Percentiles rank a stretch among this genome's conserved stretches.
These are phyloP conservation scores for Calyptommatus sinebrachiatus DNA, from an alignment of 2,113 vertebrate species.

Conservation along the genomic window DNA sequence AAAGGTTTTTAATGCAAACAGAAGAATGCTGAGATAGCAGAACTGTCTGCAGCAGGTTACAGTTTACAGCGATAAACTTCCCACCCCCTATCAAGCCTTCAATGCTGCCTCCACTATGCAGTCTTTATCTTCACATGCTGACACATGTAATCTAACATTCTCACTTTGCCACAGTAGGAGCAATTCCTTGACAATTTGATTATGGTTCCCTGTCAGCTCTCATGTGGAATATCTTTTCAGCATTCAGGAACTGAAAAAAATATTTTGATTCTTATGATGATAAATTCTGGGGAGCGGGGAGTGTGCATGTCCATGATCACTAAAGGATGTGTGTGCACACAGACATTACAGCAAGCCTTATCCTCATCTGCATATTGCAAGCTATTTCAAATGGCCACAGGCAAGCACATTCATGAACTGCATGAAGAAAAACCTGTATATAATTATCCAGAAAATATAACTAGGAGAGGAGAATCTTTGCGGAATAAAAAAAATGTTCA, in stretches of 20 bases:
- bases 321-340: not conserved
- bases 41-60: constrained; percentile 55
- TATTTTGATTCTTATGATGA: constrained; percentile 73
- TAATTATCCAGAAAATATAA: constrained; percentile 14
- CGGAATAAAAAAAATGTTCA: constrained; percentile 19
- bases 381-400: constrained; percentile 32
- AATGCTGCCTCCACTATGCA: constrained; percentile 51
- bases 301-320: not conserved
- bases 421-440: not conserved
- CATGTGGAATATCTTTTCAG: constrained; percentile 64
- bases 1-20: constrained; percentile 58
- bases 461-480: not conserved
- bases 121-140: constrained; percentile 69
- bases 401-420: not conserved
- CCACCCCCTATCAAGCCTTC: constrained; percentile 61
- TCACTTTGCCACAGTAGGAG: constrained; percentile 69
- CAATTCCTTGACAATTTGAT: constrained; percentile 77
- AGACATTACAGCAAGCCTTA: constrained; percentile 62
- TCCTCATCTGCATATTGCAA: constrained; percentile 48
- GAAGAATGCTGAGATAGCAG: constrained; percentile 65
- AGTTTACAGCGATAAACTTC: constrained; percentile 51
- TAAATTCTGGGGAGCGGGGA: constrained; percentile 49
- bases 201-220: constrained; percentile 72
- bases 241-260: constrained; percentile 66
- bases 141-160: constrained; percentile 74